These are phyloP conservation scores for Etheostoma perlongum DNA, from an alignment of 2,797 vertebrate species.

Conservation along the genomic window DNA sequence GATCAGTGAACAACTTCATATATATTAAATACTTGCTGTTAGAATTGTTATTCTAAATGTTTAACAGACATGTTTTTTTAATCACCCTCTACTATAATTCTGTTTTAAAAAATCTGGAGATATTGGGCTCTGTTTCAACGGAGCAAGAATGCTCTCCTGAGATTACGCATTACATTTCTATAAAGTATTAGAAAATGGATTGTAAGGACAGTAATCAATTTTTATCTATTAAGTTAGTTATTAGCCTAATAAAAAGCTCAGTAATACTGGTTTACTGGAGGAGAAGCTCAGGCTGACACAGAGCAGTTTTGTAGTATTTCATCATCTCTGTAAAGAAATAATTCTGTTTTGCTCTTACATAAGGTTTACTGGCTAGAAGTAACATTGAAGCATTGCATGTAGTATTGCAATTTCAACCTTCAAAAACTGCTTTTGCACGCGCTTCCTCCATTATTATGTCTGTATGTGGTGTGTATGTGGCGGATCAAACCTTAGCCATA, in stretches of 20 bases:
- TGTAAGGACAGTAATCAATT: not conserved
- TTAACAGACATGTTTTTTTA: not conserved
- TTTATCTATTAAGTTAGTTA: not conserved
- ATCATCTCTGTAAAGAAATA: constrained; percentile 1
- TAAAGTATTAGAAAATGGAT: not conserved
- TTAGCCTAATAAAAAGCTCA: too few relatives aligned
- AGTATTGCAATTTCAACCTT: too few relatives aligned
- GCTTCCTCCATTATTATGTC: not conserved
- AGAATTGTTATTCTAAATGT: constrained; percentile 7
- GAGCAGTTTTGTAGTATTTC: constrained; percentile 7
- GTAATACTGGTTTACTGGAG: not conserved
- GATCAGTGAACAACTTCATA: not conserved
- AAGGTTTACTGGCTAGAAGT: not conserved
- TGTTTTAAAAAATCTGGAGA: not conserved
- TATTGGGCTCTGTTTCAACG: not conserved
- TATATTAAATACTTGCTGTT: not conserved
- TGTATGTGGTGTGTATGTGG: not conserved
- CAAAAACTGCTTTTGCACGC: not conserved
- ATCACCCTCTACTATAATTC: not conserved
- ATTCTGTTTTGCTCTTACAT: not conserved
- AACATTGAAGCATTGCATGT: not conserved
- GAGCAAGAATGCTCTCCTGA: not conserved
- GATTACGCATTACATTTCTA: not conserved
- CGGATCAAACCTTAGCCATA: not conserved
- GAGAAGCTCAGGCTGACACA: constrained; percentile 10